phyloP scores from a whole-genome alignment of 1,140 invertebrate genomes.

The Dinoponera quadriceps region DNA sequence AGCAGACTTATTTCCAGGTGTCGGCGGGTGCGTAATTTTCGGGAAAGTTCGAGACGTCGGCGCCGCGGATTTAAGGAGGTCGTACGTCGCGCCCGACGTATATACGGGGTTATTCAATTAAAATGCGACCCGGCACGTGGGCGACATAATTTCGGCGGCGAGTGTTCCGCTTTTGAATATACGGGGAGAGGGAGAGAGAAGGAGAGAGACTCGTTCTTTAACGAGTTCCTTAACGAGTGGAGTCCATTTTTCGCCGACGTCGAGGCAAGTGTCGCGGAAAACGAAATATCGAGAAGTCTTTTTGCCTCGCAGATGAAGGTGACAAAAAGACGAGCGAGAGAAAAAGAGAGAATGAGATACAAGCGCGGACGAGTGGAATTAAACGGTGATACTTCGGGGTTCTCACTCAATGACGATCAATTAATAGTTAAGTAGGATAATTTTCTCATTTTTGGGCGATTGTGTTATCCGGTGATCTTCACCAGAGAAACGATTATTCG shows the following conservation, averaged over 20 bases:
- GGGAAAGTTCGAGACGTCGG: conserved; percentile 15
- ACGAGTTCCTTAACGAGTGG: too few relatives aligned
- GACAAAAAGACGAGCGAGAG: not conserved
- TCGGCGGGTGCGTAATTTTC: conserved; percentile 23
- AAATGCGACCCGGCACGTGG: conserved; percentile 24
- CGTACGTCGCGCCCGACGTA: conserved; percentile 39
- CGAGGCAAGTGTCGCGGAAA: not conserved
- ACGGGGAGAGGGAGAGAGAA: not conserved
- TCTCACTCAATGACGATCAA: too few relatives aligned
- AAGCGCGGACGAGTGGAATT: too few relatives aligned
- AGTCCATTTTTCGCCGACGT: not conserved
- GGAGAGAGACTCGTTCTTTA: conserved; percentile 25
- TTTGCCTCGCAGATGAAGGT: not conserved
- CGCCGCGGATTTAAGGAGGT: conserved; percentile 42
- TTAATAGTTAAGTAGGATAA: too few relatives aligned
- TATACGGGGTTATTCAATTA: conserved; percentile 35
- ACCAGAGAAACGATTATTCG: not conserved
- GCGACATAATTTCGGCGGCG: conserved; percentile 46
- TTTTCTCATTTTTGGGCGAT: too few relatives aligned
- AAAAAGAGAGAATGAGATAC: not conserved
- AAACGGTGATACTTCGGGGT: too few relatives aligned
- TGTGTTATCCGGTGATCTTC: too few relatives aligned
- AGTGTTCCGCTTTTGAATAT: conserved; percentile 6
- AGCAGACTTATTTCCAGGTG: conserved; percentile 1
- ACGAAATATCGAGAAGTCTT: not conserved